Base-by-base conservation (phyloP, 2,113 vertebrate species). In the Pangasianodon gigas region DNA sequence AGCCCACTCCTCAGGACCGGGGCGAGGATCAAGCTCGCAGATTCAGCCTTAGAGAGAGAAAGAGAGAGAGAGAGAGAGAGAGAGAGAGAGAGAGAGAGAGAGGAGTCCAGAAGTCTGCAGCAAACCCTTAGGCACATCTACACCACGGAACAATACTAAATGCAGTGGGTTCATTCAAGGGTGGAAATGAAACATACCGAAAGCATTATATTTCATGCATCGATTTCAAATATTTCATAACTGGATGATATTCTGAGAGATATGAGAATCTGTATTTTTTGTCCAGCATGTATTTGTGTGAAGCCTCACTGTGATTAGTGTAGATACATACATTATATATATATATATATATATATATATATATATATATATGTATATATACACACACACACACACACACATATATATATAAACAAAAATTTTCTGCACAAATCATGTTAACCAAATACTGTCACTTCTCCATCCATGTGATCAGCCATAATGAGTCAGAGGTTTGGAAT, bases 11-110 rank as follows among this genome's bases (percentile, higher is more conserved):
- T 98, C 96, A 97, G 96, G 98, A 97, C 98, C 97, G 97, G 97
- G 98, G 98, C 98, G 97, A 98, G 98, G 98, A 99, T 98, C 98
- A 99, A 97, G 98, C 98, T 99, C 97, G 98, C 97, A 97, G 98
- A 98, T 98, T 97, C 97, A 98, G 98, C 98, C 98, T 97, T n/a
- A 82, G 98, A 98, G 97, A 97, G 97, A 97, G 97, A 96, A 75
- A 93, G 93, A 96, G 97, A 97, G 96, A 97, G 95, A 95, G 94
- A 94, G 94, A 95, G 94, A 92, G 93, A 93, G 94, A 94, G 94
- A 46, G 84, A 69, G 60, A 29, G 41, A 85, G 83, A 60, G 56
- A 65, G 29, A 51, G 32, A 52, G 26, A 44, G 60, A n/a, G 86
- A n/a, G 52, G 46, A 77, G 71, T 82, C 74, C 46, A 90, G 14